Conservation (phyloP, 2,113 vertebrate species). For the Passer montanus region DNA sequence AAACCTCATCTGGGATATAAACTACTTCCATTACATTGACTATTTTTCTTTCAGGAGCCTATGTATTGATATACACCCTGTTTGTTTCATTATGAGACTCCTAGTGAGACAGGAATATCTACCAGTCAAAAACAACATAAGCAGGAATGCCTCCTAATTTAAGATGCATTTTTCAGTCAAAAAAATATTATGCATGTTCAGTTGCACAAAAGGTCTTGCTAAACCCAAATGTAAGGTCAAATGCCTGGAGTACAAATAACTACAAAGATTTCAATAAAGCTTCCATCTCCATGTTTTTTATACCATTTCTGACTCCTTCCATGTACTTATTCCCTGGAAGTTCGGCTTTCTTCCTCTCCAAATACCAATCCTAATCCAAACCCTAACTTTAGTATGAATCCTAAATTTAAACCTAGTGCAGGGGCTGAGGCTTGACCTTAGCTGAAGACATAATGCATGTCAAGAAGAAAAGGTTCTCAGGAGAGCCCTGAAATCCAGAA, state of each 20-base stretch:
- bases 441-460: neutral
- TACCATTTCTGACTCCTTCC: neutral
- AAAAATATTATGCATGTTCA: neutral
- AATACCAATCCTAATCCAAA: neutral
- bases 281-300: neutral
- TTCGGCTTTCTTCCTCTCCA: neutral
- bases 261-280: neutral
- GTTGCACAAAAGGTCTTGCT: neutral
- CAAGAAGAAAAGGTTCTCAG: neutral
- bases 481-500: neutral
- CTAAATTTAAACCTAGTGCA: neutral
- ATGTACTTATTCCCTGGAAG: neutral
- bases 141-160: neutral
- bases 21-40: neutral
- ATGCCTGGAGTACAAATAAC: neutral
- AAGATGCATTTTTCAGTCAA: neutral
- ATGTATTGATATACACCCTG: neutral
- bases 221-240: neutral
- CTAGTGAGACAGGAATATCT: neutral
- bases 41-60: conserved; percentile 12
- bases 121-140: neutral
- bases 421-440: neutral
- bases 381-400: neutral
- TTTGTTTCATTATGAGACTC: neutral
- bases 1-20: neutral